Evolutionary conservation across 2,888 invertebrate genomes (phyloP).

Genomic region (Antitype chi): DNA sequence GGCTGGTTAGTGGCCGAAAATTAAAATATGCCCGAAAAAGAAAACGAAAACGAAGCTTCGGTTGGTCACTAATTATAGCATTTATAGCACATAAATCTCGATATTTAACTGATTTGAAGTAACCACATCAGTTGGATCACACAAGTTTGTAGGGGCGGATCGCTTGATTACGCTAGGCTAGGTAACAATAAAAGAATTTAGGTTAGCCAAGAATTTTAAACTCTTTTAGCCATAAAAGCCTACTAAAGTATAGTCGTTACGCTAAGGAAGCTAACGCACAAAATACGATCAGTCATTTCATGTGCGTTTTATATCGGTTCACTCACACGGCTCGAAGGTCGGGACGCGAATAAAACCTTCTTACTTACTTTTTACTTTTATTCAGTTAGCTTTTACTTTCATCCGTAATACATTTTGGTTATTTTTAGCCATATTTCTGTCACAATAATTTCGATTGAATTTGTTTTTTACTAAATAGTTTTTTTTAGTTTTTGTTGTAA

Average conservation of each 20-base stretch:
- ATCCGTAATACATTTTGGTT: slow-evolving; percentile 43
- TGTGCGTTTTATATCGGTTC: slow-evolving; percentile 57
- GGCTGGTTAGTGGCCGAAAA: too few relatives aligned
- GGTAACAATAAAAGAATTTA: not conserved
- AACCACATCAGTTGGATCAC: too few relatives aligned
- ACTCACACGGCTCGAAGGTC: slow-evolving; percentile 56
- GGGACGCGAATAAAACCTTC: slow-evolving; percentile 56
- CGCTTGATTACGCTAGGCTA: not conserved
- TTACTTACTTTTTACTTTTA: slow-evolving; percentile 58
- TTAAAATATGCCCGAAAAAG: too few relatives aligned
- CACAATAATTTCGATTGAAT: slow-evolving; percentile 44
- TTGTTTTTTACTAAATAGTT: not conserved
- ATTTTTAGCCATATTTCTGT: slow-evolving; percentile 32
- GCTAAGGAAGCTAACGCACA: slow-evolving; percentile 34
- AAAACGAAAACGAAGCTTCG: too few relatives aligned
- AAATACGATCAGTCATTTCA: slow-evolving; percentile 60
- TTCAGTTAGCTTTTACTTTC: slow-evolving; percentile 51
- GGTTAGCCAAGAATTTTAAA: slow-evolving; percentile 32
- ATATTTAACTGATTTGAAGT: too few relatives aligned
- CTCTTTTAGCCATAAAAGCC: slow-evolving; percentile 33
- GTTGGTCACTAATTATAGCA: too few relatives aligned
- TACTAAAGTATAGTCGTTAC: not conserved
- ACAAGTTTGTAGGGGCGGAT: too few relatives aligned
- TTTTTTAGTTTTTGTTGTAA: too few relatives aligned
- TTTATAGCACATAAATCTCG: too few relatives aligned